phyloP scores from a whole-genome alignment of 2,797 vertebrate genomes.

The Pantherophis alleghaniensis region DNA sequence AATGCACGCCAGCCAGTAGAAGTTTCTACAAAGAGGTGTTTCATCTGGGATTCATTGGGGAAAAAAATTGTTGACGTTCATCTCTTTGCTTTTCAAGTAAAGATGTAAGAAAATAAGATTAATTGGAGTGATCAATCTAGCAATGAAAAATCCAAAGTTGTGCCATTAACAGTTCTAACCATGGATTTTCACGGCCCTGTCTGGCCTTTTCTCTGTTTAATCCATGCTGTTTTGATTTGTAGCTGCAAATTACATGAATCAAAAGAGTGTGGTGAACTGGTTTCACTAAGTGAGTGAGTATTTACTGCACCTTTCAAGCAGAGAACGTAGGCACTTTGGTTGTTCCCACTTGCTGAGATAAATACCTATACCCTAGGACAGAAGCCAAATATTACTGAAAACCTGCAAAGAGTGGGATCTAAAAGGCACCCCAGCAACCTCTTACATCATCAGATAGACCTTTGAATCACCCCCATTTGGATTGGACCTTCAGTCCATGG shows the following conservation, averaged over 20 bases:
- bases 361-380: constrained; percentile 31
- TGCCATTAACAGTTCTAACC: constrained; percentile 33
- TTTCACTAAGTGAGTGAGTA: constrained; percentile 28
- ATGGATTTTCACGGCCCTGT: constrained; percentile 34
- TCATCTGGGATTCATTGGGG: constrained; percentile 43
- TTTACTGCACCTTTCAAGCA: constrained; percentile 4
- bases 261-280: constrained; percentile 50
- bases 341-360: neutral
- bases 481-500: constrained; percentile 42
- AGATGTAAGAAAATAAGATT: constrained; percentile 36
- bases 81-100: constrained; percentile 47
- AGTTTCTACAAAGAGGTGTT: constrained; percentile 34
- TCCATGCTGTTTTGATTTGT: constrained; percentile 45
- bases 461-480: constrained; percentile 25
- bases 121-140: constrained; percentile 44
- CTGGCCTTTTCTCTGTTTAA: constrained; percentile 24
- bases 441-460: neutral
- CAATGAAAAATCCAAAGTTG: constrained; percentile 54
- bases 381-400: constrained; percentile 40
- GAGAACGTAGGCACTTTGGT: constrained; percentile 12
- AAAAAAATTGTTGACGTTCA: constrained; percentile 24
- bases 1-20: neutral
- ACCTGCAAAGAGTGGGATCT: constrained; percentile 24
- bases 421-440: neutral
- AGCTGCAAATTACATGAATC: constrained; percentile 55